Evolutionary conservation across 2,888 invertebrate genomes (phyloP).

Genomic region (Tenthredo scrophulariae): DNA sequence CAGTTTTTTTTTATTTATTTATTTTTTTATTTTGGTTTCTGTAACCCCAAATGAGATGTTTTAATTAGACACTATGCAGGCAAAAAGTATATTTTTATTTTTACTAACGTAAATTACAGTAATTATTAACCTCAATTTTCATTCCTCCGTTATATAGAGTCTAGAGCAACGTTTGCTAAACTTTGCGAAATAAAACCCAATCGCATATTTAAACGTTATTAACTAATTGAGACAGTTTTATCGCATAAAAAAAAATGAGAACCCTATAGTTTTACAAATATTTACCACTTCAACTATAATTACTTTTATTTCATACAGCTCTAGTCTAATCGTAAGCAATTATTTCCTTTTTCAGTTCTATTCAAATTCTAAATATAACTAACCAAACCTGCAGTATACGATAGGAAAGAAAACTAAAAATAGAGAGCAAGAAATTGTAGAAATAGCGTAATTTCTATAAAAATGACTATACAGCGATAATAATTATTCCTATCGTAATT

Average conservation of each 20-base stretch:
- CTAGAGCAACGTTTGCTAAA: neutral
- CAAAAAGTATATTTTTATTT: neutral
- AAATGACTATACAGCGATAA: neutral
- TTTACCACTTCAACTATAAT: neutral
- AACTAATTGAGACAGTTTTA: neutral
- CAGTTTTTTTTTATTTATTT: neutral
- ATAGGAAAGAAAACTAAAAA: neutral
- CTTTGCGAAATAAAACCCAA: neutral
- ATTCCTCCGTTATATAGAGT: neutral
- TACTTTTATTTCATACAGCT: neutral
- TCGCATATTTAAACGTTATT: neutral
- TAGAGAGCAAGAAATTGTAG: neutral
- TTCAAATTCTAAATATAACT: neutral
- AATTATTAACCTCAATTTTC: constrained; percentile 6
- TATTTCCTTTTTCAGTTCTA: neutral
- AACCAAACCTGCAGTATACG: neutral
- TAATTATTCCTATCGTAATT: neutral
- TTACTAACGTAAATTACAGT: neutral
- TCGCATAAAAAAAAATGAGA: neutral
- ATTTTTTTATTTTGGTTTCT: neutral
- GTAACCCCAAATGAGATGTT: neutral
- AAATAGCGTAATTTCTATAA: neutral
- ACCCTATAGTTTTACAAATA: neutral
- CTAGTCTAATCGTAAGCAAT: neutral
- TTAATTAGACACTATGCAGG: neutral